Percentiles rank a stretch among this genome's conserved stretches.
Conservation (phyloP, 92 coral and sea anemone genomes). For the Blastomussa wellsi region DNA sequence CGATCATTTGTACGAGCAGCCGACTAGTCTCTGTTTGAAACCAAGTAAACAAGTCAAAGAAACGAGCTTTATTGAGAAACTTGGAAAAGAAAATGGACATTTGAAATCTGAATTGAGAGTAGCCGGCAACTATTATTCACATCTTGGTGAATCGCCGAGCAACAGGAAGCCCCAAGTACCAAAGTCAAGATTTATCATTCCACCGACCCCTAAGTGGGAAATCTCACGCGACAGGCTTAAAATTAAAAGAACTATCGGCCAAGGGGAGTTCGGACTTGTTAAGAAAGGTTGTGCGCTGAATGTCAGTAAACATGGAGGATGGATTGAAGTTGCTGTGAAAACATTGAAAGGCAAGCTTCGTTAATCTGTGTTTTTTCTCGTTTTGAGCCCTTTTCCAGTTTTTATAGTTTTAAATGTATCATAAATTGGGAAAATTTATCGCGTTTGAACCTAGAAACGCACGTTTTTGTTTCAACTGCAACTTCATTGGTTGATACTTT, state of each 20-base stretch:
- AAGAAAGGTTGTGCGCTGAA: conserved; percentile 25
- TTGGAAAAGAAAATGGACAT: not conserved
- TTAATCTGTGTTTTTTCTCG: not conserved
- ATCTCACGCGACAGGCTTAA: conserved; percentile 20
- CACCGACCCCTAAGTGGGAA: conserved; percentile 20
- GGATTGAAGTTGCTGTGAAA: conserved; percentile 37
- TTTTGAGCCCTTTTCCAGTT: too few relatives aligned
- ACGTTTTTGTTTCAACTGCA: not conserved
- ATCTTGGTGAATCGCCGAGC: conserved; percentile 9
- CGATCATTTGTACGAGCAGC: conserved; percentile 18
- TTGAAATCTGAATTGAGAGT: conserved; percentile 10
- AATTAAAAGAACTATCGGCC: conserved; percentile 21
- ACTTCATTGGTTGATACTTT: not conserved
- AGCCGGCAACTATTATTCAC: conserved; percentile 14
- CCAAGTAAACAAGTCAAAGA: not conserved
- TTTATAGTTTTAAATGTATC: too few relatives aligned
- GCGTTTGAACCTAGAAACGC: too few relatives aligned
- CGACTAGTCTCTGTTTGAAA: not conserved
- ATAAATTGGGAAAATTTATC: not conserved
- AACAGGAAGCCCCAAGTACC: not conserved
- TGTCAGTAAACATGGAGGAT: conserved; percentile 28
- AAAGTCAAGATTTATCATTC: not conserved
- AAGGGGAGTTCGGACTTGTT: conserved; percentile 36
- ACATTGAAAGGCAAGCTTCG: conserved; percentile 8
- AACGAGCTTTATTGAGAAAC: not conserved